These are phyloP conservation scores for Bolinopsis microptera DNA, from an alignment of 37 sponge, comb jelly and placozoan genomes.

Conservation along the genomic window DNA sequence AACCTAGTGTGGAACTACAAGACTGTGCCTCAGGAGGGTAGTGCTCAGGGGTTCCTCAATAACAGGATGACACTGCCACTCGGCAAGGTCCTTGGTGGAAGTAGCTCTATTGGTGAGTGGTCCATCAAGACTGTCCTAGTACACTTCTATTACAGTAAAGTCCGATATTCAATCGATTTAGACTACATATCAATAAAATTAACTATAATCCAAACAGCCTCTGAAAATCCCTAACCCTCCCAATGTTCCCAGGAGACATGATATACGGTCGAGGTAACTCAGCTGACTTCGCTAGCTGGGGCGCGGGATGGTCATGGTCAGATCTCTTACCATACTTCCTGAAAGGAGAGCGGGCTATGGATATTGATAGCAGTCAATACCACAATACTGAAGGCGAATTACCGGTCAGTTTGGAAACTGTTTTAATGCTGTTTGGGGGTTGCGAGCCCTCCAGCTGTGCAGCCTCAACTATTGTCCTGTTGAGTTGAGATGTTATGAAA, in stretches of 20 bases:
- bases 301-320: background rate
- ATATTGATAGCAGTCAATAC: background rate
- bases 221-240: too few relatives aligned
- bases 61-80: conserved; percentile 43
- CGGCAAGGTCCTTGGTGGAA: conserved; percentile 34
- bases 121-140: too few relatives aligned
- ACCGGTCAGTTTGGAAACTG: background rate
- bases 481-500: too few relatives aligned
- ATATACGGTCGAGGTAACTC: conserved; percentile 29
- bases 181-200: too few relatives aligned
- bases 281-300: conserved; percentile 7
- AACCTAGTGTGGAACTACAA: conserved; percentile 60
- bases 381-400: conserved; percentile 11
- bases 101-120: background rate
- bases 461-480: too few relatives aligned
- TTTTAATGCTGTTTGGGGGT: too few relatives aligned
- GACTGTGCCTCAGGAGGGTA: background rate
- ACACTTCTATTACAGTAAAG: too few relatives aligned
- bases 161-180: too few relatives aligned
- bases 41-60: conserved; percentile 41
- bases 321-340: conserved; percentile 7
- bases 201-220: too few relatives aligned
- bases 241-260: background rate
- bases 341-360: conserved; percentile 9
- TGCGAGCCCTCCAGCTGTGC: too few relatives aligned